Evolutionary conservation across 2,113 vertebrate genomes (phyloP), one percentile per base, ranked within the genome.

Genomic region (Raja brachyura): DNA sequence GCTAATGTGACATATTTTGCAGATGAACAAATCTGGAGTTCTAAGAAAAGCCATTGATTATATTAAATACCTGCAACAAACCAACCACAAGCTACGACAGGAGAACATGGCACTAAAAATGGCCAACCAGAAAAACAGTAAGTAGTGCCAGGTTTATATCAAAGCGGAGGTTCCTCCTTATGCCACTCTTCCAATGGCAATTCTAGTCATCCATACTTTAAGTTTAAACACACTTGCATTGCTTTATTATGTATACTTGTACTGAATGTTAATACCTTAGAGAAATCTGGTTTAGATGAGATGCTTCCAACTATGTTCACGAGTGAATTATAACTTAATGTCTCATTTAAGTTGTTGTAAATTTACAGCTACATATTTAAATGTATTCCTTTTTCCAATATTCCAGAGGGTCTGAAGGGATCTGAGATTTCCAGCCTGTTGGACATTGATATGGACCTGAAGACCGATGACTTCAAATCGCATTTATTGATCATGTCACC

Each of bases 1-100:
- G 3, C 86, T 90, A 66, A 68, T 61, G 22, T 74, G 81, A 28
- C 22, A 5, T 75, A 93, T 68, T 85, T 95, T 93, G 93, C 94
- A 99, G 98, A 98, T 99, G 98, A 98, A 99, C 94, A 99, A 99
- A 94, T 99, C 99, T 4, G 98, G 98, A 1, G 97, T 99, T 81
- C 94, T 99, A 94, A 97, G 97, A 93, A 99, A 99, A 94, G 98
- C 99, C 93, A 99, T 99, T 5, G 99, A 99, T 95, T 99, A 99
- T 95, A 99, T 99, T 95, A 99, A 98, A 93, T 98, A 99, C 95
- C 95, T 99, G 92, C 98, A 99, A 94, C 98, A 99, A 94, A 96
- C 97, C 94, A 99, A 99, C 94, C 98, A 99, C 93, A 99, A 99
- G 93, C 96, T 99, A 93, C 97, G 98, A 4, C 99, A 99, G 94